Conservation (phyloP, 2,797 vertebrate species). For the Phoxinus dragarum region DNA sequence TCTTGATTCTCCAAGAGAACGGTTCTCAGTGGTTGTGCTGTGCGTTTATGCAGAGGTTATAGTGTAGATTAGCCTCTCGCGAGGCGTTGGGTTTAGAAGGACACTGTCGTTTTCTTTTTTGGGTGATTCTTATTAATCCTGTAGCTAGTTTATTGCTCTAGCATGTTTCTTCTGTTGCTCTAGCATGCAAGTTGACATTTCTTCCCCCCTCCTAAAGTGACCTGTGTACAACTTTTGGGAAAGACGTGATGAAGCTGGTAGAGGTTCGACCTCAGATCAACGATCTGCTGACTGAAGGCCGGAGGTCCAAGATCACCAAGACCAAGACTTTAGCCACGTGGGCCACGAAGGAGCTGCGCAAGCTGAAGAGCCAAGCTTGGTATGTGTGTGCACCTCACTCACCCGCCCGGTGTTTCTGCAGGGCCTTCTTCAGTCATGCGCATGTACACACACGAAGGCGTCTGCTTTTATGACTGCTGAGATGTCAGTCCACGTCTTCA, state of each 20-base stretch:
- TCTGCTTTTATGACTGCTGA: background rate
- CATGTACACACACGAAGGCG: background rate
- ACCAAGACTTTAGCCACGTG: conserved; percentile 97
- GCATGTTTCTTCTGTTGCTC: background rate
- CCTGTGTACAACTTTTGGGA: conserved; percentile 95
- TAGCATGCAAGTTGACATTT: background rate
- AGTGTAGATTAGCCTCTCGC: background rate
- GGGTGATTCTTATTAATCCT: background rate
- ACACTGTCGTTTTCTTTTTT: background rate
- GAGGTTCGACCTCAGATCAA: conserved; percentile 95
- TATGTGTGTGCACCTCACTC: conserved; percentile 53
- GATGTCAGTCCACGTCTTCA: background rate
- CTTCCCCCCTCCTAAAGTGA: conserved; percentile 75
- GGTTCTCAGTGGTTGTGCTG: too few species aligned
- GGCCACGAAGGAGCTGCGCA: conserved; percentile 98
- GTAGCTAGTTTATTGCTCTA: background rate
- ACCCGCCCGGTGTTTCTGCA: too few species aligned
- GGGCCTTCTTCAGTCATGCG: too few species aligned
- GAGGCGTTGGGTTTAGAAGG: background rate
- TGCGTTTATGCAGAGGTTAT: background rate
- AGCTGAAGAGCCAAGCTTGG: conserved; percentile 98
- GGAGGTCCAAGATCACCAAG: conserved; percentile 94
- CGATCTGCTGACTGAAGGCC: conserved; percentile 94
- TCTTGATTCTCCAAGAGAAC: background rate
- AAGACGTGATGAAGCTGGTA: conserved; percentile 96